Evolutionary conservation across 2,888 invertebrate genomes (phyloP).

Genomic region (Cephus pulcher): DNA sequence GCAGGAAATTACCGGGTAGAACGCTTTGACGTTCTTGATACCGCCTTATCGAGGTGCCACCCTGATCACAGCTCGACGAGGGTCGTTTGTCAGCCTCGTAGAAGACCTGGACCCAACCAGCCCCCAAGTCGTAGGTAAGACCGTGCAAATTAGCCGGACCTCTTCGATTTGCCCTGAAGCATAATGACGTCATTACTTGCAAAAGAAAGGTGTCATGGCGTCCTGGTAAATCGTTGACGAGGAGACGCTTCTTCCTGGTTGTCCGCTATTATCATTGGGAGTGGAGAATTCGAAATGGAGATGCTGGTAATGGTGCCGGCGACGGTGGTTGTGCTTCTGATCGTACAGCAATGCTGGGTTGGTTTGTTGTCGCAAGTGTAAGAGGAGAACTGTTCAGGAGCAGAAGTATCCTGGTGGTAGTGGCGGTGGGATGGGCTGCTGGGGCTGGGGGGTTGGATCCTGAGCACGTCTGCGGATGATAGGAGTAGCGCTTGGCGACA

Average conservation of each 20-base stretch:
- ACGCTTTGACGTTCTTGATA: conserved; percentile 42
- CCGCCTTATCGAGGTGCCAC: conserved; percentile 25
- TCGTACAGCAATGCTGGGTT: neutral
- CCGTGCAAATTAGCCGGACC: conserved; percentile 5
- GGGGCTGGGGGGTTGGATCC: conserved; percentile 36
- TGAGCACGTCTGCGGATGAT: conserved; percentile 58
- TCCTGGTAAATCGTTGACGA: neutral
- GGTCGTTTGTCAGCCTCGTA: neutral
- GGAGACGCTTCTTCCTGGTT: neutral
- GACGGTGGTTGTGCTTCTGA: neutral
- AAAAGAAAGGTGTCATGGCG: neutral
- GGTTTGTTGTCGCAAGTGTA: conserved; percentile 20
- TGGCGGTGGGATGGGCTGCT: conserved; percentile 19
- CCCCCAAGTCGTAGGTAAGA: neutral
- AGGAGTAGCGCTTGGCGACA: conserved; percentile 60
- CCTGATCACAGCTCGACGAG: neutral
- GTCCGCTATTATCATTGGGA: neutral
- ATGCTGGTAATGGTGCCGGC: neutral
- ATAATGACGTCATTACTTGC: neutral
- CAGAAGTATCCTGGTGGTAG: conserved; percentile 10
- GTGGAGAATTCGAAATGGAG: neutral
- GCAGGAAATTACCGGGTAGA: conserved; percentile 62
- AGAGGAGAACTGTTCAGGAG: conserved; percentile 13
- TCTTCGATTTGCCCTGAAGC: neutral
- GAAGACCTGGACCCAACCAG: neutral